phyloP scores from a whole-genome alignment of 2,113 vertebrate genomes.

The Daubentonia madagascariensis region DNA sequence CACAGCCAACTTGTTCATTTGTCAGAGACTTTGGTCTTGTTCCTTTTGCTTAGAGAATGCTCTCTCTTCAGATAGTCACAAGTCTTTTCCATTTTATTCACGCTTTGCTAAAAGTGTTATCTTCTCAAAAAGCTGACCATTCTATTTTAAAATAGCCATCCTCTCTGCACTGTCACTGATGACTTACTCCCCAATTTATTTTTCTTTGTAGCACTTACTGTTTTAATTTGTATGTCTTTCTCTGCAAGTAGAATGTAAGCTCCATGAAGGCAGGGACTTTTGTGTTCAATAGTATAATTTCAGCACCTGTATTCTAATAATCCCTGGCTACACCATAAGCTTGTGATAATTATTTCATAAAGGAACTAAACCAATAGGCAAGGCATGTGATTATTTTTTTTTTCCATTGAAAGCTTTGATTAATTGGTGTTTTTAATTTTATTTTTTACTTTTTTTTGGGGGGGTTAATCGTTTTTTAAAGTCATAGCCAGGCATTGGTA shows the following conservation, averaged over 20 bases:
- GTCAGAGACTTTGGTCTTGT: background rate
- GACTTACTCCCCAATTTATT: background rate
- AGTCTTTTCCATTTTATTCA: background rate
- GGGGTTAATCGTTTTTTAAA: background rate
- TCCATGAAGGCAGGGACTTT: background rate
- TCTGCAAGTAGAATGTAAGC: background rate
- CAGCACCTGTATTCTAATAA: background rate
- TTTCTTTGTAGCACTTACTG: background rate
- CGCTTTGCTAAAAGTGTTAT: background rate
- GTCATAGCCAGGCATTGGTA: background rate
- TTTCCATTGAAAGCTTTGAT: background rate
- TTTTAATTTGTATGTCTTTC: background rate
- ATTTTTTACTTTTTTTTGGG: too few species aligned
- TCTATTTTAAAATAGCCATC: background rate
- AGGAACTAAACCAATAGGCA: background rate
- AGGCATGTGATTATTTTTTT: background rate
- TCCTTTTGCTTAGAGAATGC: background rate
- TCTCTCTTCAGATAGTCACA: background rate
- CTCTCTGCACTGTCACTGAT: background rate
- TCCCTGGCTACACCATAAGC: background rate
- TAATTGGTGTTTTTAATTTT: background rate
- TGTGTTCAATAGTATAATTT: background rate
- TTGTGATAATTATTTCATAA: background rate
- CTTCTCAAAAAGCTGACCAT: background rate
- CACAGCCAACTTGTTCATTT: background rate